Percentiles rank a stretch among this genome's conserved stretches.
These are phyloP conservation scores for Salminus brasiliensis DNA, from an alignment of 2,113 vertebrate species.

Conservation along the genomic window DNA sequence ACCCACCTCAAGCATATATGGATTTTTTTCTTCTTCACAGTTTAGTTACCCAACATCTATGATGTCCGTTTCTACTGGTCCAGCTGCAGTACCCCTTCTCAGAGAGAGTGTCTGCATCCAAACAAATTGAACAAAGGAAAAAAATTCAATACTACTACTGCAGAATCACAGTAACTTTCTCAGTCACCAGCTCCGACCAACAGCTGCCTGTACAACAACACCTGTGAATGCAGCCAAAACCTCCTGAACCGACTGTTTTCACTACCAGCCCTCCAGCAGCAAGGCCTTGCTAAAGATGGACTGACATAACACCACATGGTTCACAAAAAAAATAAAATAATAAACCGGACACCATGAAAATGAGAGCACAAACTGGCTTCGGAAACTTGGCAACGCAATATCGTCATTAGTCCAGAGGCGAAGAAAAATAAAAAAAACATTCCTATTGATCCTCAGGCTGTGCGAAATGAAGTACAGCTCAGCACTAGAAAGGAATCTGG, in stretches of 20 bases:
- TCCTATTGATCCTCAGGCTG: neutral
- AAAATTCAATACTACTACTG: neutral
- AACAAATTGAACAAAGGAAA: neutral
- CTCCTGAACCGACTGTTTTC: neutral
- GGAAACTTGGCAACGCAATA: slow-evolving; percentile 31
- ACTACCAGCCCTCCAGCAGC: neutral
- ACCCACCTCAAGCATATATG: slow-evolving; percentile 32
- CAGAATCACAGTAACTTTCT: neutral
- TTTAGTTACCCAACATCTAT: no score
- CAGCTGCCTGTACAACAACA: neutral
- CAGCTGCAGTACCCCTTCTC: slow-evolving; percentile 32
- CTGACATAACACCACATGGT: slow-evolving; percentile 6
- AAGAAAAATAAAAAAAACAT: neutral
- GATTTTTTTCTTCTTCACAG: slow-evolving; percentile 50
- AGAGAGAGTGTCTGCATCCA: neutral
- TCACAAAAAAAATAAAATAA: neutral
- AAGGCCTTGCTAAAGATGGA: neutral
- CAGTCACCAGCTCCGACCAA: neutral
- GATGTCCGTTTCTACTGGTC: neutral
- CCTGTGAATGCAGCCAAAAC: neutral
- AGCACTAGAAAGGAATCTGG: neutral
- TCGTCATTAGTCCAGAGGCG: neutral
- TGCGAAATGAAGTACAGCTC: slow-evolving; percentile 18
- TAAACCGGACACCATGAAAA: neutral
- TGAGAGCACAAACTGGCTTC: neutral